Base-by-base conservation (phyloP, 2,888 invertebrate species). In the Sarcophaga carnaria region DNA sequence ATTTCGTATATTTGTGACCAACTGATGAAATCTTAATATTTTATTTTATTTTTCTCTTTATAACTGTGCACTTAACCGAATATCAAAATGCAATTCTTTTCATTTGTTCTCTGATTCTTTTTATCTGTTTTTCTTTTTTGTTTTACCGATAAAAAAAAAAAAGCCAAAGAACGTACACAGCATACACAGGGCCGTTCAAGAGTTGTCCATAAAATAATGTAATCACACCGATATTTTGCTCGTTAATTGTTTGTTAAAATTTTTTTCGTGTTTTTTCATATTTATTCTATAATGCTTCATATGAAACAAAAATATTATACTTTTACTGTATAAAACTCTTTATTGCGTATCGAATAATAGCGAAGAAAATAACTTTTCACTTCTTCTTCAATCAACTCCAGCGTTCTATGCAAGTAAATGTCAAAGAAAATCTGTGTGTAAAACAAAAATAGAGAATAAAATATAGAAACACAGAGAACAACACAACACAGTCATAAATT, bases 301-400 rank as follows among this genome's bases (percentile, higher is more conserved):
- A 70, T 80, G 71, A 47, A 27, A 75, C n/a, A 45, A 10, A 72
- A 62, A 6, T 82, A 60, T 49, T 62, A 63, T 75, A 27, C 22
- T 82, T 60, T 54, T 54, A 3, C 17, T 74, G 22, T 14, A 72
- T n/a, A 70, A 88, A 83, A 88, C 86, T 77, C 85, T 88, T 85
- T 79, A 86, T 69, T 86, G 83, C 80, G 83, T 86, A 72, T 79
- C 37, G 37, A 37, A 37, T 72, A 76, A 59, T 67, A 54, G 70
- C 37, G 14, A 12, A 75, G 37, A 82, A 71, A 79, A 62, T 59
- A 66, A 27, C 27, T 78, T 67, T 77, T 83, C 27, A 74, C 22
- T 20, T 75, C 60, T 71, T 63, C n/a, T 27, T 71, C 70, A 66
- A 72, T 69, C n/a, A 82, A 72, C 82, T 82, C 63, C 71, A 77